Evolutionary conservation across 2,888 invertebrate genomes (phyloP), one percentile per base, ranked within the genome.

Genomic region (Diplolepis rosae): DNA sequence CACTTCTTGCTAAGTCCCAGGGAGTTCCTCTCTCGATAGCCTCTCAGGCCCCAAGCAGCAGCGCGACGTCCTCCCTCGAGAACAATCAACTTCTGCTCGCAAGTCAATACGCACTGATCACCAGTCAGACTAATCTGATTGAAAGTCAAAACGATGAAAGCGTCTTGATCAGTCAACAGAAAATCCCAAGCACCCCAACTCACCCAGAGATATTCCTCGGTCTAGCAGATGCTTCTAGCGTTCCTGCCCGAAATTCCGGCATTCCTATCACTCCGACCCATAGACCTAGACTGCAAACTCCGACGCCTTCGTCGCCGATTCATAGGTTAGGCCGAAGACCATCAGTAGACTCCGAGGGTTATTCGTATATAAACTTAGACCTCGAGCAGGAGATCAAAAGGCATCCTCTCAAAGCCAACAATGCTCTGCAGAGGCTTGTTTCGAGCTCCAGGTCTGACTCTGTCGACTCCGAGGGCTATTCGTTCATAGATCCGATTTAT

Each of bases 291-390:
- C 35, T 32, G 3, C 54, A 22, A 2, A 54, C 18, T 42, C 45
- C 65, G 27, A 45, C 11, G 0, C 30, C 66, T 50, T 42, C 70
- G 65, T 24, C 70, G 4, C 45, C 51, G 39, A 51, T 70, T 61
- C 27, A 35, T 4, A 65, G 65, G 22, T 65, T 70, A 7, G 13
- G 18, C 11, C 76, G 84, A 54, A 75, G 84, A 18, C 78, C 82
- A 7, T 86, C 85, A 28, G 83, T 87, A 32, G 86, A 86, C 67
- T 85, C 86, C 65, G 85, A 86, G 30, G 86, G 86, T 3, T 86
- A 86, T 50, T 84, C 86, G 13, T 86, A 85, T 51, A 84, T 86
- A 69, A 84, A 85, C 69, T 84, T 84, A 68, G 81, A 84, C 24
- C 54, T 66, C 7, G 79, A 81, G 1, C 11, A 72, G 13, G 42